Evolutionary conservation across 2,888 invertebrate genomes (phyloP).

Genomic region (Stenoptilia bipunctidactyla): DNA sequence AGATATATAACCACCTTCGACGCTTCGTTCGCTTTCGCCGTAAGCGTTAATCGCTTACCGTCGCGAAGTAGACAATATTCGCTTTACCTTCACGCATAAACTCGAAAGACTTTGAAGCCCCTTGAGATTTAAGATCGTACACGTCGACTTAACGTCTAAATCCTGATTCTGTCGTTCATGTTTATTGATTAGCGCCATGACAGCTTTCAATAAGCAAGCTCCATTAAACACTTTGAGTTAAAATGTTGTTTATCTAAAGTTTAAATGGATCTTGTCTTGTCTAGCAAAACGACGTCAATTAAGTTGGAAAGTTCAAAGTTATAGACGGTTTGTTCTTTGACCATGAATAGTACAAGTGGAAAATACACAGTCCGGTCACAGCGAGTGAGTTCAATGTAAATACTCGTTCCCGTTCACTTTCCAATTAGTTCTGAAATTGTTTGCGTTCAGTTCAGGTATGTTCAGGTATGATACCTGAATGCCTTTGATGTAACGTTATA

Average conservation of each 20-base stretch:
- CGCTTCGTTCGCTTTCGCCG: conserved; percentile 24
- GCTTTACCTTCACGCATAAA: conserved; percentile 10
- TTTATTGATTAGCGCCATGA: conserved; percentile 56
- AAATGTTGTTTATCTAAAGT: conserved; percentile 45
- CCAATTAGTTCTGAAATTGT: conserved; percentile 55
- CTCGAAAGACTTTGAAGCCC: conserved; percentile 54
- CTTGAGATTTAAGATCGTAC: conserved; percentile 31
- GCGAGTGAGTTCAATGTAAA: conserved; percentile 38
- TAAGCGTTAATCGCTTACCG: conserved; percentile 47
- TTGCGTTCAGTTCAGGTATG: conserved; percentile 37
- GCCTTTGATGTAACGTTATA: conserved; percentile 50
- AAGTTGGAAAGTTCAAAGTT: neutral
- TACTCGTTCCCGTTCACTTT: conserved; percentile 44
- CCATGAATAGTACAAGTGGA: conserved; percentile 44
- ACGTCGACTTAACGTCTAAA: conserved; percentile 40
- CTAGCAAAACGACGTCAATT: conserved; percentile 25
- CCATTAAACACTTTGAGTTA: conserved; percentile 62
- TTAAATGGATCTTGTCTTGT: conserved; percentile 32
- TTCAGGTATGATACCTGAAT: conserved; percentile 39
- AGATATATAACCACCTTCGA: conserved; percentile 52
- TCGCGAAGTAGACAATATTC: neutral
- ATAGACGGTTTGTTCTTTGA: conserved; percentile 15
- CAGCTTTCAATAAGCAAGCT: conserved; percentile 56
- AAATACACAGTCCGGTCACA: conserved; percentile 45
- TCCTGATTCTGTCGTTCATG: conserved; percentile 57